Percentiles rank a stretch among this genome's conserved stretches.
Conservation (phyloP, 2,888 invertebrate species). For the Brachyopa scutellaris region DNA sequence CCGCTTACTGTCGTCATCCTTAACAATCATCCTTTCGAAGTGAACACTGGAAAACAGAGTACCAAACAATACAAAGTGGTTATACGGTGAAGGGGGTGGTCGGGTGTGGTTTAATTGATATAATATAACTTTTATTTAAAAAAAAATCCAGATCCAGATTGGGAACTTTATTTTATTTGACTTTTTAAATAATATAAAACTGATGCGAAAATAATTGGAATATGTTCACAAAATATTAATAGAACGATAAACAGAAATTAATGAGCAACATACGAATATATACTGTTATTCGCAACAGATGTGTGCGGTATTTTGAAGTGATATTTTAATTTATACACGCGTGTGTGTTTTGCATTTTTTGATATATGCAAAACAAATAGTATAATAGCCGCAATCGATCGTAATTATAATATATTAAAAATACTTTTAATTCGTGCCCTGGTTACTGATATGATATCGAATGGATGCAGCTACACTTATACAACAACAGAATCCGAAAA, state of each 20-base stretch:
- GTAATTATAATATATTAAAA: neutral
- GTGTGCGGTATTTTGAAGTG: no score
- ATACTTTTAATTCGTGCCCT: neutral
- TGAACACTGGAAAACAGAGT: neutral
- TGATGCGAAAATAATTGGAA: neutral
- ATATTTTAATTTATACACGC: no score
- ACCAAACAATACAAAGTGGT: neutral
- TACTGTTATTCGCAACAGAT: no score
- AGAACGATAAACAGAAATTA: neutral
- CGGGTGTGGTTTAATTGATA: neutral
- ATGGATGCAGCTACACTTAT: slow-evolving; percentile 63
- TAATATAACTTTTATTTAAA: no score
- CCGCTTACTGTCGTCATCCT: neutral
- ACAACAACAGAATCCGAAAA: slow-evolving; percentile 50
- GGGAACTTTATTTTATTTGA: neutral
- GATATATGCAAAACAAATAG: no score
- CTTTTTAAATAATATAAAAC: neutral
- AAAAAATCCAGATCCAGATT: no score
- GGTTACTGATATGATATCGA: slow-evolving; percentile 52
- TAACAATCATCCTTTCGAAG: no score
- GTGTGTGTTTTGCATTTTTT: no score
- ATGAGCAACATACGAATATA: no score
- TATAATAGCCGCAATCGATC: no score
- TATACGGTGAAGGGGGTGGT: neutral
- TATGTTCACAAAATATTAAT: no score